These are phyloP conservation scores for Drosophila orena DNA, from an alignment of 1,140 invertebrate species.

Conservation along the genomic window DNA sequence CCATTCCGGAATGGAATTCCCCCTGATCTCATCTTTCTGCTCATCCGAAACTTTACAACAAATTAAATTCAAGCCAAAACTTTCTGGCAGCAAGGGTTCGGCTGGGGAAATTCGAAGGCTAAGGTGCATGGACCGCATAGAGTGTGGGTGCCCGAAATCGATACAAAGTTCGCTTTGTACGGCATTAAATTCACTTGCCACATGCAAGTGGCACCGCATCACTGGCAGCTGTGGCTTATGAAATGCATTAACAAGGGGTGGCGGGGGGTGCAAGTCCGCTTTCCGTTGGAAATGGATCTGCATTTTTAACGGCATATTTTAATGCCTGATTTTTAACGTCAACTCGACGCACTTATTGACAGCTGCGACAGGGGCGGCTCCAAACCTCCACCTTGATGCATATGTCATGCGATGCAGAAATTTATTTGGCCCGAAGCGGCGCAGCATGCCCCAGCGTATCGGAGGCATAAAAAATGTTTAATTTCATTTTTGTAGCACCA, in stretches of 20 bases:
- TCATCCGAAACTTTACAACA: constrained; percentile 45
- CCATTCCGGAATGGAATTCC: background rate
- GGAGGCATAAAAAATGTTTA: constrained; percentile 77
- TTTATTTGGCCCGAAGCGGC: constrained; percentile 61
- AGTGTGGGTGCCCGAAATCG: constrained; percentile 25
- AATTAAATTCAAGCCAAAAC: constrained; percentile 53
- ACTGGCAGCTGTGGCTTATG: constrained; percentile 65
- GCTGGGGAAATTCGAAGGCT: background rate
- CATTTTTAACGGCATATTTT: constrained; percentile 82
- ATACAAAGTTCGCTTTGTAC: constrained; percentile 58
- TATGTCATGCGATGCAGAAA: constrained; percentile 82
- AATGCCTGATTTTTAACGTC: constrained; percentile 82
- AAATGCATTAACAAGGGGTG: constrained; percentile 72
- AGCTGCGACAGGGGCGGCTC: constrained; percentile 69
- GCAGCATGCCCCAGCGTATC: background rate
- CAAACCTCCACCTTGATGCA: constrained; percentile 62
- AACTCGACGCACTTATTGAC: constrained; percentile 79
- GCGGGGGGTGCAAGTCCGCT: constrained; percentile 10
- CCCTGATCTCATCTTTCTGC: constrained; percentile 13
- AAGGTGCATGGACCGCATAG: constrained; percentile 11
- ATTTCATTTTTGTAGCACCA: constrained; percentile 66
- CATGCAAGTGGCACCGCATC: constrained; percentile 44
- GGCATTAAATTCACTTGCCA: constrained; percentile 69
- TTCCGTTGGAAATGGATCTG: constrained; percentile 44
- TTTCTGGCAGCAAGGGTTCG: constrained; percentile 29